Evolutionary conservation across 2,797 vertebrate species (phyloP), one percentile per base, ranked within the genome.

Genomic region (Neosilurus mollespiculum): DNA sequence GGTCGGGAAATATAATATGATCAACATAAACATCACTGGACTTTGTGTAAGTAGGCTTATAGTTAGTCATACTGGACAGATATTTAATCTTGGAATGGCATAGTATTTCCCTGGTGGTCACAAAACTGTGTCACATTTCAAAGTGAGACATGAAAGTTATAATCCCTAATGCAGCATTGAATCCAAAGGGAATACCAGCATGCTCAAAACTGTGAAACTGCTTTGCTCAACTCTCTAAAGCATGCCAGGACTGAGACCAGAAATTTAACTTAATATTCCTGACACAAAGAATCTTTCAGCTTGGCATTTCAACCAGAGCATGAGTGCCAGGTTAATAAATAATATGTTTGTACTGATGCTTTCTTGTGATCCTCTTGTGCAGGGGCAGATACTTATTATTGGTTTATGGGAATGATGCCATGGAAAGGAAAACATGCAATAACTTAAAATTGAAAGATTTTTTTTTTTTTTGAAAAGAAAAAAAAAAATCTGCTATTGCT

Each of bases 261-360:
- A 80, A 70, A 73, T 30, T 64, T 9, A 37, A 85, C 58, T 26
- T 81, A 80, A 67, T 56, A 84, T 18, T 9, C 61, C 54, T 77
- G 67, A 53, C 80, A 67, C 61, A 58, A 65, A 26, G 6, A 81
- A 34, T 56, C 66, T 59, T 59, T 22, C 34, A 51, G 12, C 43
- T 18, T 69, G 69, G 75, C 66, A 59, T 83, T 54, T n/a, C 67
- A 78, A 87, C 75, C 71, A 64, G 81, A 83, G 67, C 72, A 80
- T 26, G 34, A 84, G 72, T 85, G 81, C 54, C 75, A 84, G 65
- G 9, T 83, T 86, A 82, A 89, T 87, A 87, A 89, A 84, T 84
- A 20, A 81, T 3, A 4, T 6, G 70, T 53, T 43, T 69, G 71
- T 79, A 72, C 54, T 73, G 22, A 86, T 84, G 72, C 81, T 30